Evolutionary conservation across 2,797 vertebrate genomes (phyloP), one percentile per base, ranked within the genome.

Genomic region (Oryzias dopingdopingensis): DNA sequence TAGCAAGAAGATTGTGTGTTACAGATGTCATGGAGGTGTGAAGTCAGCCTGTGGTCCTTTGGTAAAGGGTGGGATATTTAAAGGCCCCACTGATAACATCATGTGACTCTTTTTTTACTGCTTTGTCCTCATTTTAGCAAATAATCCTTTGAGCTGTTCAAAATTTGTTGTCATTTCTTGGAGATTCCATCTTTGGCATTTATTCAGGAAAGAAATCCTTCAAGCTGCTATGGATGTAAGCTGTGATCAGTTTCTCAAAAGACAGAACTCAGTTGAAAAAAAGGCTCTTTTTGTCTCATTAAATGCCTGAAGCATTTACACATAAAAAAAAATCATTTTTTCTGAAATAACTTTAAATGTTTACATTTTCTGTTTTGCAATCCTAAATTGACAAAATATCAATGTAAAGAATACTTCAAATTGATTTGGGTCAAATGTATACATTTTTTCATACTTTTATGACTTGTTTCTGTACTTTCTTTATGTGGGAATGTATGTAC

Each of bases 1-100:
- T 52, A 77, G 71, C 83, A 75, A 81, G 78, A 87, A 84, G 84
- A 81, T 86, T 83, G 49, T 74, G 80, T 86, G 88, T 90, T 87
- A 83, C 80, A 86, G 77, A 79, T 85, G 86, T 88, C 90, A 87
- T 72, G 56, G 68, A 86, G 74, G 82, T 79, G 76, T 85, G 86
- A 86, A 87, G 88, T 85, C 81, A 70, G 77, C 73, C 79, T 75
- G 68, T 67, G 72, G 76, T 83, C 78, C 74, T 46, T 60, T 37
- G 81, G 83, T 76, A 65, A 67, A 72, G 69, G 72, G 72, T 53
- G 47, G 67, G 80, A 84, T 88, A 83, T 79, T 88, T 79, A 79
- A 83, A 76, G 72, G 70, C 43, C 47, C 54, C 14, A 50, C 79
- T 83, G 72, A 85, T 85, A 82, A 83, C 83, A 85, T 89, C 85